phyloP scores from a whole-genome alignment of 2,113 vertebrate genomes.

The Gymnarchus niloticus region DNA sequence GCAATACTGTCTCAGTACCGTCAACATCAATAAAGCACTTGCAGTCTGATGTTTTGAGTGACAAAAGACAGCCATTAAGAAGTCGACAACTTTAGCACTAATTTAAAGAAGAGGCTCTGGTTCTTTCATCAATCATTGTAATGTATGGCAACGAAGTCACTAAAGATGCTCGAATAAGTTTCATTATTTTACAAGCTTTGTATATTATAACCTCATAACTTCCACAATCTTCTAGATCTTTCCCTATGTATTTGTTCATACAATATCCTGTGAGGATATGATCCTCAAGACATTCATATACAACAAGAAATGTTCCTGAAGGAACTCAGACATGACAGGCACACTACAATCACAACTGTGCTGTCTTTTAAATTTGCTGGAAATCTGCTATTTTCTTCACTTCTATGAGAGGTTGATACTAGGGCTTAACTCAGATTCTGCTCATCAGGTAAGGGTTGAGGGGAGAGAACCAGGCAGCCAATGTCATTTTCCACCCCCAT shows the following conservation, averaged over 20 bases:
- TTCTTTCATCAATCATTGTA: not conserved
- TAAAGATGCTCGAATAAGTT: not conserved
- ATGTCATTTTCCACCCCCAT: not conserved
- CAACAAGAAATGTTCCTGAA: not conserved
- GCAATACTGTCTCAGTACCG: not conserved
- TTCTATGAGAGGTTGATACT: not conserved
- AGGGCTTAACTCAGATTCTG: not conserved
- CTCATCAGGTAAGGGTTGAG: not conserved
- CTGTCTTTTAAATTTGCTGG: not conserved
- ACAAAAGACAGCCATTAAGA: constrained; percentile 5
- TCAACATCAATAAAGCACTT: constrained; percentile 1
- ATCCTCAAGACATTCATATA: not conserved
- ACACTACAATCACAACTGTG: not conserved
- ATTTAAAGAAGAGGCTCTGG: not conserved
- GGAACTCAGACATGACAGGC: not conserved
- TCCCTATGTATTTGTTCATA: not conserved
- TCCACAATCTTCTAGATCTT: not conserved
- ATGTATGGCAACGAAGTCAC: not conserved
- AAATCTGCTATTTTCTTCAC: not conserved
- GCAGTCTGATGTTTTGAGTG: not conserved
- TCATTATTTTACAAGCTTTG: not conserved
- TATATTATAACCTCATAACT: not conserved
- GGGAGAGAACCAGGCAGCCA: not conserved
- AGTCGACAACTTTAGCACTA: not conserved
- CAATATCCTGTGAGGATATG: not conserved